These are phyloP conservation scores for Gymnothorax javanicus DNA, from an alignment of 2,797 vertebrate genomes.

Conservation along the genomic window DNA sequence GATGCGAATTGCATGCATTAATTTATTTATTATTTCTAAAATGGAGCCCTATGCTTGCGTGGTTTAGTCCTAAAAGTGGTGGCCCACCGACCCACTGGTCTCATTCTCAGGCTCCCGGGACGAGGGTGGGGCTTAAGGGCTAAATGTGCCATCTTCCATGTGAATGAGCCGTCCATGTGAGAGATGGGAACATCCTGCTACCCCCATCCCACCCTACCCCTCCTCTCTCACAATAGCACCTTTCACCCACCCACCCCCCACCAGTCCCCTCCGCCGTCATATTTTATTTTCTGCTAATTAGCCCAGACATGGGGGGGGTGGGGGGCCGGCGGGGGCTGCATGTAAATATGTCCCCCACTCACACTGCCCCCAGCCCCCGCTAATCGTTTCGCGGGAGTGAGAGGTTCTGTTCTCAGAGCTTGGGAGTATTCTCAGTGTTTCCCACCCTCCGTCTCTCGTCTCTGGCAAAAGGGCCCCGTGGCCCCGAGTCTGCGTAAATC, in stretches of 20 bases:
- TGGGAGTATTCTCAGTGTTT: conserved; percentile 1
- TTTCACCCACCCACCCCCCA: conserved; percentile 72
- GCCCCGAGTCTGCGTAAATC: not conserved
- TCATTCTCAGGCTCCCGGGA: conserved; percentile 40
- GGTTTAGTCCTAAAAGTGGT: not conserved
- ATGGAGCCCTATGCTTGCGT: not conserved
- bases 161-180: conserved; percentile 73
- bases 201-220: conserved; percentile 36
- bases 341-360: not conserved
- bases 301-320: conserved; percentile 57
- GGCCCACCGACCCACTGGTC: conserved; percentile 28
- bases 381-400: conserved; percentile 9
- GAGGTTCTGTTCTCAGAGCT: conserved; percentile 12
- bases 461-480: not conserved
- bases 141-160: conserved; percentile 67
- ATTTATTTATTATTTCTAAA: not conserved
- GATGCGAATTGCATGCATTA: not conserved
- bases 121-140: conserved; percentile 53
- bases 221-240: conserved; percentile 71
- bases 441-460: not conserved
- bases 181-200: conserved; percentile 64
- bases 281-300: conserved; percentile 76
- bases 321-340: conserved; percentile 40
- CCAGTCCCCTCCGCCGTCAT: conserved; percentile 74
- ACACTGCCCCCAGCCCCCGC: not conserved